Conservation (phyloP, 2,888 invertebrate genomes). For the Acleris literana region DNA sequence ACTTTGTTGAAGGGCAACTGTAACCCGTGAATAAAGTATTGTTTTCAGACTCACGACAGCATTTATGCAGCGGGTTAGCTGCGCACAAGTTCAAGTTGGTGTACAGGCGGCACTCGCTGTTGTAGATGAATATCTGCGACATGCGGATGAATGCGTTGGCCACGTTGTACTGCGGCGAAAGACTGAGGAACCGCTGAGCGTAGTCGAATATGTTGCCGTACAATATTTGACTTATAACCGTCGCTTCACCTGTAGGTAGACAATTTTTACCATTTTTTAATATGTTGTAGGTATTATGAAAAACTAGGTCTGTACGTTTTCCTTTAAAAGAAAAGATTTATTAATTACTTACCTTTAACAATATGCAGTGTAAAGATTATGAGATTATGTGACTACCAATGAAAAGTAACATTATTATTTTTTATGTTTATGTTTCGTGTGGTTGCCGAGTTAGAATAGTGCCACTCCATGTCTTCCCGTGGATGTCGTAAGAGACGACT, state of each 20-base stretch:
- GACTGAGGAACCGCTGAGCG: constrained; percentile 56
- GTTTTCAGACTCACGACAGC: constrained; percentile 54
- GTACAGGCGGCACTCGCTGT: constrained; percentile 66
- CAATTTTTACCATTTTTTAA: too few species aligned
- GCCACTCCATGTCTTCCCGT: too few species aligned
- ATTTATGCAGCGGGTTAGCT: constrained; percentile 61
- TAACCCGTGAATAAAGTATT: too few species aligned
- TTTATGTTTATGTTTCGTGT: too few species aligned
- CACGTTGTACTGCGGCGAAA: constrained; percentile 74
- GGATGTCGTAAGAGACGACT: too few species aligned
- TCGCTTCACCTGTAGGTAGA: constrained; percentile 62
- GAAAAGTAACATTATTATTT: too few species aligned
- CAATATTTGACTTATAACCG: constrained; percentile 63
- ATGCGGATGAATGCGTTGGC: constrained; percentile 69
- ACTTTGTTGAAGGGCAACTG: too few species aligned
- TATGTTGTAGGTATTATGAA: too few species aligned
- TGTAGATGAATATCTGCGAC: constrained; percentile 65
- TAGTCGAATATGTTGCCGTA: constrained; percentile 58
- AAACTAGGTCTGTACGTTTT: too few species aligned
- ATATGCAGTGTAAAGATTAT: not conserved
- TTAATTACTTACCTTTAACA: not conserved
- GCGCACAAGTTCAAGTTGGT: constrained; percentile 56
- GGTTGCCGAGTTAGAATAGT: too few species aligned
- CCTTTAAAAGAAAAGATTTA: too few species aligned
- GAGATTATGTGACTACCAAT: too few species aligned